These are phyloP conservation scores for Deroptyus accipitrinus DNA, from an alignment of 2,113 vertebrate species.

Conservation along the genomic window DNA sequence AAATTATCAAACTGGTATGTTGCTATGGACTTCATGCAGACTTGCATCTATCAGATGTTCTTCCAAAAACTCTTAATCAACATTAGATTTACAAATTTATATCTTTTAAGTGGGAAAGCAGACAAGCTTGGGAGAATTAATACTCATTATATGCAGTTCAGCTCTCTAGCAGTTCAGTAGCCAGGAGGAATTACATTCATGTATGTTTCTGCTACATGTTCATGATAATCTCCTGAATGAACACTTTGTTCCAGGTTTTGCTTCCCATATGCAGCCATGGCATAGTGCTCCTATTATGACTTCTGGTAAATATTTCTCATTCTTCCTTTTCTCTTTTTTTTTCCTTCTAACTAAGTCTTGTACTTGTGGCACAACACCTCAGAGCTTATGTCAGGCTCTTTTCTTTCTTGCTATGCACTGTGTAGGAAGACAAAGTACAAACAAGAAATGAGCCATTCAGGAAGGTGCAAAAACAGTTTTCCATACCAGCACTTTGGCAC, in stretches of 20 bases:
- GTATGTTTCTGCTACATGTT: not conserved
- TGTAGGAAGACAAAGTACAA: conserved; percentile 22
- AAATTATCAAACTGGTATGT: conserved; percentile 36
- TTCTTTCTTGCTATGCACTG: conserved; percentile 27
- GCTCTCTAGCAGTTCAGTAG: not conserved
- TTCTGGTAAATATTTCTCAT: not conserved
- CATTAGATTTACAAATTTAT: not conserved
- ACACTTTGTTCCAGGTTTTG: not conserved
- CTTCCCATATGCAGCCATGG: conserved; percentile 1
- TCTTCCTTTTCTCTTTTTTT: not conserved
- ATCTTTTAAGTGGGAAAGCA: conserved; percentile 11
- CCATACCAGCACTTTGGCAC: not conserved
- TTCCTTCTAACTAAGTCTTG: not conserved
- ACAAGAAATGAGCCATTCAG: conserved; percentile 29
- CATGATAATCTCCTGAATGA: conserved; percentile 1
- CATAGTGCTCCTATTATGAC: not conserved
- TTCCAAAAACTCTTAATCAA: conserved; percentile 28
- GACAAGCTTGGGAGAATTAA: conserved; percentile 56
- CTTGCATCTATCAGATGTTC: conserved; percentile 8
- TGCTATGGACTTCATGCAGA: conserved; percentile 36
- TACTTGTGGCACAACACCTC: conserved; percentile 15
- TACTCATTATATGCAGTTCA: not conserved
- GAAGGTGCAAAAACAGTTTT: conserved; percentile 29
- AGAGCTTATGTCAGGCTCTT: conserved; percentile 10
- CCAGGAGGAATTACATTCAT: not conserved